Percentiles rank a stretch among this genome's conserved stretches.
Conservation (phyloP, 2,797 vertebrate genomes). For the Poecilia velifera region DNA sequence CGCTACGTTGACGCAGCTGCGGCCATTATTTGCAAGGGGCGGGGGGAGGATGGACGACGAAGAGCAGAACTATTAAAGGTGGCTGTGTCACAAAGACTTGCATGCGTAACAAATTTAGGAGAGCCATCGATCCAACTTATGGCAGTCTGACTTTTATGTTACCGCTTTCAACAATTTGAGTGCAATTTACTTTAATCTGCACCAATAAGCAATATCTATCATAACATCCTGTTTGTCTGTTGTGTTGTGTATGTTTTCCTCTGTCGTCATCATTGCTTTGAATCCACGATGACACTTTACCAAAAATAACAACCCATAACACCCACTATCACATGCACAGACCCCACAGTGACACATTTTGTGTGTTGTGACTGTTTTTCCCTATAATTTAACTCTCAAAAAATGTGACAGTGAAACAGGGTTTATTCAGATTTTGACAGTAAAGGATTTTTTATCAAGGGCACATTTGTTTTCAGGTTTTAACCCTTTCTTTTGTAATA, state of each 20-base stretch:
- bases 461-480: slow-evolving; percentile 23
- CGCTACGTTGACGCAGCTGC: slow-evolving; percentile 75
- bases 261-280: slow-evolving; percentile 43
- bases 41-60: slow-evolving; percentile 42
- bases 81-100: slow-evolving; percentile 57
- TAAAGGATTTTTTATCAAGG: slow-evolving; percentile 57
- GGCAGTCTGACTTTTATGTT: slow-evolving; percentile 53
- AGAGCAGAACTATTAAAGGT: slow-evolving; percentile 50
- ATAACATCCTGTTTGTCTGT: slow-evolving; percentile 62
- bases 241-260: slow-evolving; percentile 44
- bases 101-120: slow-evolving; percentile 53
- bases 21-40: slow-evolving; percentile 70
- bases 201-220: slow-evolving; percentile 77
- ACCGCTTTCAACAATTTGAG: slow-evolving; percentile 59
- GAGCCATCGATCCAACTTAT: slow-evolving; percentile 75
- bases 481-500: slow-evolving; percentile 2
- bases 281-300: slow-evolving; percentile 54
- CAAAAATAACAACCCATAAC: slow-evolving; percentile 43
- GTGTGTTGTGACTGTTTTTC: slow-evolving; percentile 10
- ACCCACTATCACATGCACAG: slow-evolving; percentile 24
- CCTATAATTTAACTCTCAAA: slow-evolving; percentile 55
- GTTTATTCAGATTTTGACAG: slow-evolving; percentile 48
- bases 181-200: slow-evolving; percentile 79
- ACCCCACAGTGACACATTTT: slow-evolving; percentile 29
- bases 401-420: slow-evolving; percentile 29